A percentile compares a stretch with the other conserved stretches of the same genome.
Evolutionary conservation across 2,888 invertebrate genomes (phyloP).

Genomic region (Latheticus oryzae): DNA sequence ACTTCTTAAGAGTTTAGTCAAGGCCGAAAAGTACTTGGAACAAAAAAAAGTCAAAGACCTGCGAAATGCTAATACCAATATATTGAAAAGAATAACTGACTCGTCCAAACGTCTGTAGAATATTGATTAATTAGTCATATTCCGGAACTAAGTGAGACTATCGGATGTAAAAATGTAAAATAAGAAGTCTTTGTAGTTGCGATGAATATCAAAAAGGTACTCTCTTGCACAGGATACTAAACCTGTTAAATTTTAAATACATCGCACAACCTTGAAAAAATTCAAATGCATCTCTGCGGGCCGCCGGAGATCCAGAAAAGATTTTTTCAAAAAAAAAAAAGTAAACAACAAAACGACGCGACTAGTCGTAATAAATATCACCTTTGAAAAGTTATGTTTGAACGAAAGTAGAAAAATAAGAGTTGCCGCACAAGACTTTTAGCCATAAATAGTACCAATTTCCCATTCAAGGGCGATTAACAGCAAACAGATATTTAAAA

Average conservation of each 20-base stretch:
- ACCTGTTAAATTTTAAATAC: constrained; percentile 41
- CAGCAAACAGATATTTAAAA: constrained; percentile 38
- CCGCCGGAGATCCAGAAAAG: constrained; percentile 12
- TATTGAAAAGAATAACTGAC: constrained; percentile 20
- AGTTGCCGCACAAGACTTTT: constrained; percentile 20
- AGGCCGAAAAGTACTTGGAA: constrained; percentile 20
- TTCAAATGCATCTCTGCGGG: constrained; percentile 34
- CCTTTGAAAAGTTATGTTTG: constrained; percentile 16
- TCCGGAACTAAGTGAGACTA: constrained; percentile 42
- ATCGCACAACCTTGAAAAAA: constrained; percentile 41
- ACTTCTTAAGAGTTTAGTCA: constrained; percentile 12
- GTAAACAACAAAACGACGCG: constrained; percentile 7
- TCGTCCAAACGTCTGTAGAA: constrained; percentile 26
- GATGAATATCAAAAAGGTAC: constrained; percentile 40
- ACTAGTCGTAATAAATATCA: constrained; percentile 26
- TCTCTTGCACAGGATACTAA: constrained; percentile 39
- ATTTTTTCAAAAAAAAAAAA: constrained; percentile 27
- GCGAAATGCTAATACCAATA: constrained; percentile 24
- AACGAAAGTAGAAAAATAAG: constrained; percentile 26
- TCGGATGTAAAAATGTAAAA: constrained; percentile 38
- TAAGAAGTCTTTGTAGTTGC: constrained; percentile 24
- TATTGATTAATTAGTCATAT: constrained; percentile 40
- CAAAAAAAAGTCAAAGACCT: constrained; percentile 40
- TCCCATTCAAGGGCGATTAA: constrained; percentile 42
- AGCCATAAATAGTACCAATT: constrained; percentile 39